A percentile compares a stretch with the other conserved stretches of the same genome.
These are phyloP conservation scores for Premnoplex brunnescens DNA, from an alignment of 2,797 vertebrate genomes.

Conservation along the genomic window DNA sequence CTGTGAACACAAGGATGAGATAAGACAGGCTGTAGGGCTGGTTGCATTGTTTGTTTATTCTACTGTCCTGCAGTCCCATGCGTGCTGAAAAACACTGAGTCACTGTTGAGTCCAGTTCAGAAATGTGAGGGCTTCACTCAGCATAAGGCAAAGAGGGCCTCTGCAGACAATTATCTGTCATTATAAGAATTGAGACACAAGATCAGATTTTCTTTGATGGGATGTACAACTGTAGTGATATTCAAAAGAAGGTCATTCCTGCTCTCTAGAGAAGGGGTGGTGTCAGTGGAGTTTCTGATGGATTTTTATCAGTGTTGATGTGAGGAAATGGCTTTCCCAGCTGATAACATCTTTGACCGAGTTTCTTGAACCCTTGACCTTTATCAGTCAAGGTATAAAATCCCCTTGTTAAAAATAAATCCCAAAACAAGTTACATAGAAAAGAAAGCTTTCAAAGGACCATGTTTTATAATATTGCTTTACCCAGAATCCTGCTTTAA, in stretches of 20 bases:
- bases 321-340: conserved; percentile 79
- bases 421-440: conserved; percentile 13
- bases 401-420: conserved; percentile 60
- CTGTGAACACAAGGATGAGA: conserved; percentile 80
- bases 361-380: conserved; percentile 80
- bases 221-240: conserved; percentile 52
- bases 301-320: conserved; percentile 73
- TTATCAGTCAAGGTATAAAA: conserved; percentile 64
- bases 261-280: conserved; percentile 65
- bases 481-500: background rate
- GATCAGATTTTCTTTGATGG: conserved; percentile 77
- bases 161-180: conserved; percentile 75
- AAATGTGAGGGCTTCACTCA: conserved; percentile 86
- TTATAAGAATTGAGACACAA: conserved; percentile 73
- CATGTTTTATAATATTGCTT: background rate
- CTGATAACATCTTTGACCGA: conserved; percentile 80
- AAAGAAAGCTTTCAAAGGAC: conserved; percentile 5
- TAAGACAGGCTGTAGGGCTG: conserved; percentile 78
- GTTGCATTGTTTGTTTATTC: conserved; percentile 77
- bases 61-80: conserved; percentile 60
- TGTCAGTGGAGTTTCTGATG: conserved; percentile 67
- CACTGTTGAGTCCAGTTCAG: conserved; percentile 74
- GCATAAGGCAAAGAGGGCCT: conserved; percentile 60
- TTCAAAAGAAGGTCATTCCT: conserved; percentile 69
- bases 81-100: conserved; percentile 44